phyloP scores from a whole-genome alignment of 92 coral and sea anemone species.

The Phenganax stokvisi region DNA sequence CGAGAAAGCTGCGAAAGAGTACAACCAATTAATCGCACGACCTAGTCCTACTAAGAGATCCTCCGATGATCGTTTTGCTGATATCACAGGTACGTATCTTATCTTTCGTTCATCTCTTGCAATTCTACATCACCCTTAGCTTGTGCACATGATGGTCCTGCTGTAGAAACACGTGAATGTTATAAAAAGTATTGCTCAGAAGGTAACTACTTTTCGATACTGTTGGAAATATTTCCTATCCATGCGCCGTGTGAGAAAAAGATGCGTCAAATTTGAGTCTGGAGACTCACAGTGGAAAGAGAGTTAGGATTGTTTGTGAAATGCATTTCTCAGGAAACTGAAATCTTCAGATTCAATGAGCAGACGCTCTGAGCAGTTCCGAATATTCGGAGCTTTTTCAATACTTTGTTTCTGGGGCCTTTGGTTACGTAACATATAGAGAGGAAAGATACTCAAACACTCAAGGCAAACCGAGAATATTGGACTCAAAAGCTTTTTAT shows the following conservation, averaged over 20 bases:
- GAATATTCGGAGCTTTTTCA: too few relatives aligned
- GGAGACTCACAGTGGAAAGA: too few relatives aligned
- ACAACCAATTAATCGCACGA: slow-evolving; percentile 9
- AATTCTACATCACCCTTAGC: slow-evolving; percentile 47
- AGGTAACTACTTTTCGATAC: slow-evolving; percentile 34
- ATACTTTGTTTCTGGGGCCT: too few relatives aligned
- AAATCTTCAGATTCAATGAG: too few relatives aligned
- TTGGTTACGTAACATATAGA: too few relatives aligned
- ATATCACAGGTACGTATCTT: background rate
- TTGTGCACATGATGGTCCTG: slow-evolving; percentile 54
- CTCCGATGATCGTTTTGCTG: background rate
- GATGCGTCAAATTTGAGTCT: too few relatives aligned
- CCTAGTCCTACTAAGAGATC: background rate
- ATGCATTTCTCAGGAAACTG: too few relatives aligned
- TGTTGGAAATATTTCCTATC: background rate
- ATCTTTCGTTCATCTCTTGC: slow-evolving; percentile 27
- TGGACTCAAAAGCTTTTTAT: background rate
- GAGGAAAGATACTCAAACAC: too few relatives aligned
- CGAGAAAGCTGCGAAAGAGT: slow-evolving; percentile 2
- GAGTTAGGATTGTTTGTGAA: too few relatives aligned
- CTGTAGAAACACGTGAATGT: slow-evolving; percentile 54
- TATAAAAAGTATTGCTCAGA: slow-evolving; percentile 32
- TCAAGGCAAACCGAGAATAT: too few relatives aligned
- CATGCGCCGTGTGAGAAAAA: too few relatives aligned
- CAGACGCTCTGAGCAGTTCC: too few relatives aligned